These are phyloP conservation scores for Seira musarum DNA, from an alignment of 2,888 invertebrate genomes.

Conservation along the genomic window DNA sequence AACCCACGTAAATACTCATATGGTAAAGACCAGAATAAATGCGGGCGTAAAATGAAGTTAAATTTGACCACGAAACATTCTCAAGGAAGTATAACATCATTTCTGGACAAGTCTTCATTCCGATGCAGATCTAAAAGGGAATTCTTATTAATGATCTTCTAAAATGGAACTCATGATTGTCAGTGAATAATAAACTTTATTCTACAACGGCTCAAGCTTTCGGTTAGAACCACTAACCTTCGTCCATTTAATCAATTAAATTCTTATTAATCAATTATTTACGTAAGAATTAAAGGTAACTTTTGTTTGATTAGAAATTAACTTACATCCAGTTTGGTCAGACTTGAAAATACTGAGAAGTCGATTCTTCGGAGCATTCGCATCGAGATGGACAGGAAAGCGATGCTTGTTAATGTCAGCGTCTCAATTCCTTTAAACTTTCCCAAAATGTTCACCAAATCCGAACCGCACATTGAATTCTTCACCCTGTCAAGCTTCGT, in stretches of 20 bases:
- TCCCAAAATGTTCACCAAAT: conserved; percentile 19
- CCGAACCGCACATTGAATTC: conserved; percentile 15
- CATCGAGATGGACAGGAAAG: conserved; percentile 8
- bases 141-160: too few relatives aligned
- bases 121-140: conserved; percentile 35
- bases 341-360: not conserved
- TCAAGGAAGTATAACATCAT: conserved; percentile 13
- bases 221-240: too few relatives aligned
- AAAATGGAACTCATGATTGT: too few relatives aligned
- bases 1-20: conserved; percentile 6
- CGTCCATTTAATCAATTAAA: too few relatives aligned
- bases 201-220: too few relatives aligned
- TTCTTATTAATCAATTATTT: too few relatives aligned
- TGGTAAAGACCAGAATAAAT: conserved; percentile 6
- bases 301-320: not conserved
- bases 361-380: not conserved
- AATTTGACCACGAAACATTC: not conserved
- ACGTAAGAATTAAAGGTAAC: not conserved
- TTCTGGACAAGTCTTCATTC: not conserved
- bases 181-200: too few relatives aligned
- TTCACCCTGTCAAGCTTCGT: not conserved
- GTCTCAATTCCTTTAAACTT: conserved; percentile 15
- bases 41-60: conserved; percentile 26
- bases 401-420: conserved; percentile 26
- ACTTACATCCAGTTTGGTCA: conserved; percentile 44